These are phyloP conservation scores for Coenonympha glycerion DNA, from an alignment of 2,888 invertebrate genomes.

Conservation along the genomic window DNA sequence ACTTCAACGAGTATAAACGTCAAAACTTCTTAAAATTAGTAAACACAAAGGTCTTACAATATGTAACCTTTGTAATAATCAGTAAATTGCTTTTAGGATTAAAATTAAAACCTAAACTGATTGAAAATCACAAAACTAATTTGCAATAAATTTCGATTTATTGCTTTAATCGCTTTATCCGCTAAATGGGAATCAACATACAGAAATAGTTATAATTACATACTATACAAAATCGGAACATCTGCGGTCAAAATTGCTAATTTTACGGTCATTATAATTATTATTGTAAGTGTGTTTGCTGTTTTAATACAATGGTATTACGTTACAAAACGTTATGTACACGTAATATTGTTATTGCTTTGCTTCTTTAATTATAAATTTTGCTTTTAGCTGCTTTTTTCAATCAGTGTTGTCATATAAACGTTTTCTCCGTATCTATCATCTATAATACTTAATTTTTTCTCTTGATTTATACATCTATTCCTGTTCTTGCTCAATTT, in stretches of 20 bases:
- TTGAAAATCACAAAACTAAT: slow-evolving; percentile 3
- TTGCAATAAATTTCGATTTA: slow-evolving; percentile 2
- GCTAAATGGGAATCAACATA: background rate
- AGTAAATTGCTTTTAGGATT: background rate
- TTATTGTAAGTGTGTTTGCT: background rate
- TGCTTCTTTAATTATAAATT: too few relatives aligned
- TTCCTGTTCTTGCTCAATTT: too few relatives aligned
- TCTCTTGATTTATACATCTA: too few relatives aligned
- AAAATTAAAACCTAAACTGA: background rate
- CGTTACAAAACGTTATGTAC: background rate
- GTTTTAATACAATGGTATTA: background rate
- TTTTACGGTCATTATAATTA: background rate
- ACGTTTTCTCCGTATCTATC: too few relatives aligned
- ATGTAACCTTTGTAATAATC: too few relatives aligned
- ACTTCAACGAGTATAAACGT: too few relatives aligned
- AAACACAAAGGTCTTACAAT: too few relatives aligned
- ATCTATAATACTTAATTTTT: too few relatives aligned
- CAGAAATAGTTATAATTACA: slow-evolving; percentile 5
- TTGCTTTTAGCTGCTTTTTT: too few relatives aligned
- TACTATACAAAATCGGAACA: background rate
- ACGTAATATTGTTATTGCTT: too few relatives aligned
- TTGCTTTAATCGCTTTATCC: background rate
- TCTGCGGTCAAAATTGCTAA: slow-evolving; percentile 1
- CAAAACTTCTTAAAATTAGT: too few relatives aligned
- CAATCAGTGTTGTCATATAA: too few relatives aligned